Evolutionary conservation across 2,113 vertebrate genomes (phyloP), one percentile per base, ranked within the genome.

Genomic region (Antigone vipio): DNA sequence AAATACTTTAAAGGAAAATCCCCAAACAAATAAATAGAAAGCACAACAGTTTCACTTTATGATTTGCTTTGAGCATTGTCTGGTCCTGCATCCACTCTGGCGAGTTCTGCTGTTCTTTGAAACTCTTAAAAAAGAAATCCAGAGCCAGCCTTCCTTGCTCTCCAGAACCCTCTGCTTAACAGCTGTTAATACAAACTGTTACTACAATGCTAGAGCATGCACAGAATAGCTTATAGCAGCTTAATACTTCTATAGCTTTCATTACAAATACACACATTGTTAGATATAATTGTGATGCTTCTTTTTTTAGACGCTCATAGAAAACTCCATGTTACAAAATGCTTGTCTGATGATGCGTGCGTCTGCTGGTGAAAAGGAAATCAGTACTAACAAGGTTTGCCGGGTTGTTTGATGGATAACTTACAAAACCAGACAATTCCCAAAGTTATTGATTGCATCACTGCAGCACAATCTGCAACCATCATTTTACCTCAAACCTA

Each of bases 11-110:
- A 92, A 91, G 89, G 72, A 95, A 76, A 95, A 80, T 71, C 67
- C 38, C 64, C 72, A 63, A 59, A 82, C n/a, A 96, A 89, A 96
- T 82, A 94, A 95, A 95, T 93, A 92, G 64, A 89, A 93, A 97
- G 81, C 85, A 88, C 55, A 90, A 79, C 34, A 95, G 34, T 85
- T 93, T 79, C 23, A 69, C 42, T 75, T 90, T 35, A 84, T 60
- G 24, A 83, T 81, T 88, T 89, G 45, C 53, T 93, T 95, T 88
- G 83, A 93, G 92, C 45, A 27, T 92, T 92, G 90, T 85, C 93
- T 97, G 88, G 72, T 95, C 81, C 35, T 79, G 75, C 73, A 95
- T 42, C 47, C 44, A 59, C 71, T 81, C 71, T 42, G 56, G n/a
- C 1, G 24, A 55, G 68, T 79, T 91, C 59, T 63, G 74, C 49